A percentile compares a stretch with the other conserved stretches of the same genome.
Evolutionary conservation across 2,888 invertebrate genomes (phyloP).

Genomic region (Nemoura dubitans): DNA sequence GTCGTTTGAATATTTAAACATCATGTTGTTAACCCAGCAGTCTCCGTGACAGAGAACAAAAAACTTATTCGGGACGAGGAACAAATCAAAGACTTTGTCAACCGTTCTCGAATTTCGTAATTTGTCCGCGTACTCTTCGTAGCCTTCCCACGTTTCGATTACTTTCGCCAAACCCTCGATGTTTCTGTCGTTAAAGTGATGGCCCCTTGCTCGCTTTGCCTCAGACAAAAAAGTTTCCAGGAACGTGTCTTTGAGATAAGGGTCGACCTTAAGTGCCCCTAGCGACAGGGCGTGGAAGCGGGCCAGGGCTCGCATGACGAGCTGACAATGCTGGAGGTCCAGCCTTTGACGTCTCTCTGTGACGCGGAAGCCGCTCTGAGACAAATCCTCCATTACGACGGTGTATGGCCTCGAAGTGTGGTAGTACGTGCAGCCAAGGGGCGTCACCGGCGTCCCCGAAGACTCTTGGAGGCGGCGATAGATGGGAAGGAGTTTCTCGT

Average conservation of each 20-base stretch:
- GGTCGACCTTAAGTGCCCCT: conserved; percentile 37
- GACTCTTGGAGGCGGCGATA: conserved; percentile 14
- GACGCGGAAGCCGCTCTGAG: conserved; percentile 40
- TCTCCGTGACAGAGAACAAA: conserved; percentile 49
- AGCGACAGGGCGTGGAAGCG: conserved; percentile 45
- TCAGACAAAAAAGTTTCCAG: not conserved
- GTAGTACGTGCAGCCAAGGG: not conserved
- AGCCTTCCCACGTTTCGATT: not conserved
- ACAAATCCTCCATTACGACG: conserved; percentile 46
- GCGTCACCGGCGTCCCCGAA: not conserved
- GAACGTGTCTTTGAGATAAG: not conserved
- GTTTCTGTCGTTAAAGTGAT: not conserved
- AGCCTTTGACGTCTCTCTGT: conserved; percentile 42
- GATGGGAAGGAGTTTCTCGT: conserved; percentile 37
- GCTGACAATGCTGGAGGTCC: conserved; percentile 43
- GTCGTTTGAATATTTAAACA: conserved; percentile 40
- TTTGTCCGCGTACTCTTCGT: conserved; percentile 10
- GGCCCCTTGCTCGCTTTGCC: not conserved
- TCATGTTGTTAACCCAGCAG: conserved; percentile 50
- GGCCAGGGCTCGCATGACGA: conserved; percentile 43
- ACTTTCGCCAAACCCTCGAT: not conserved
- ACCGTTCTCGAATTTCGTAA: not conserved
- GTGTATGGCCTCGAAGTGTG: conserved; percentile 13
- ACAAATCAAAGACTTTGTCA: not conserved
- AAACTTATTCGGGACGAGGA: not conserved